Percentiles rank a stretch among this genome's conserved stretches.
Conservation (phyloP, 2,888 invertebrate genomes). For the Volucella bombylans region DNA sequence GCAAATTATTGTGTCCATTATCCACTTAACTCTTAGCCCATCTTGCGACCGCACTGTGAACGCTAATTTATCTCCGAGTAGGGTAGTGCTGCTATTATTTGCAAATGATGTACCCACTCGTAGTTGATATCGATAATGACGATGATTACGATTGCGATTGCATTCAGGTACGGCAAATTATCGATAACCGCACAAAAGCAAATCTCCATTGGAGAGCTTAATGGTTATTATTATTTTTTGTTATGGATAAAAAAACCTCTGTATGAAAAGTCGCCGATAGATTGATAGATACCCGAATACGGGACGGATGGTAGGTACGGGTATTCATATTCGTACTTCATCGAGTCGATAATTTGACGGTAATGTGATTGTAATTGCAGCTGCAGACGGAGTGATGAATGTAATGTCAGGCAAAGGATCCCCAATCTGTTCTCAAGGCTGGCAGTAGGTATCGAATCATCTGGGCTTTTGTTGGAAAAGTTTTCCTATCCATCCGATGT, state of each 20-base stretch:
- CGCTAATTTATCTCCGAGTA: background rate
- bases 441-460: background rate
- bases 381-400: slow-evolving; percentile 9
- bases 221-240: too few species aligned
- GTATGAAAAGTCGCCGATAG: too few species aligned
- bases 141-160: slow-evolving; percentile 12
- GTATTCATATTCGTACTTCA: background rate
- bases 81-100: background rate
- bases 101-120: slow-evolving; percentile 1
- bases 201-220: too few species aligned
- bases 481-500: background rate
- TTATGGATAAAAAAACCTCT: too few species aligned
- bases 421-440: background rate
- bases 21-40: too few species aligned
- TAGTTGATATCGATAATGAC: slow-evolving; percentile 33
- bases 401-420: background rate
- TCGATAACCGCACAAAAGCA: too few species aligned
- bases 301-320: too few species aligned
- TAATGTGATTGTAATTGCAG: slow-evolving; percentile 53
- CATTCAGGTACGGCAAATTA: background rate
- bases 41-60: background rate
- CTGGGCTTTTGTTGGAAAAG: slow-evolving; percentile 15
- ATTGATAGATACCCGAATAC: too few species aligned
- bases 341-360: slow-evolving; percentile 32
- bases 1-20: too few species aligned